A percentile compares a stretch with the other conserved stretches of the same genome.
Evolutionary conservation across 2,888 invertebrate genomes (phyloP).

Genomic region (Mamestra brassicae): DNA sequence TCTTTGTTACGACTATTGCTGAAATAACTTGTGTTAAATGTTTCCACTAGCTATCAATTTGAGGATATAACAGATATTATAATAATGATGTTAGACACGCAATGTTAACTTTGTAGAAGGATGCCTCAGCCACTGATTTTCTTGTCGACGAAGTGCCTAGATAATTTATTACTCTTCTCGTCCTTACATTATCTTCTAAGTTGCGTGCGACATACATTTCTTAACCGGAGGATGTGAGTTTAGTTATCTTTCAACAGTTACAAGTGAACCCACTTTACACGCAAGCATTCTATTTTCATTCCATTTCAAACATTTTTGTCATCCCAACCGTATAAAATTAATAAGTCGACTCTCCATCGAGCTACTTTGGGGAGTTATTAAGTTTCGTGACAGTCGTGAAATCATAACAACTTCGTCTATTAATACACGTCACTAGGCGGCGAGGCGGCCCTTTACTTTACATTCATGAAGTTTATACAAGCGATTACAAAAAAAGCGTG

Average conservation of each 20-base stretch:
- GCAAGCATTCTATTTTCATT: constrained; percentile 9
- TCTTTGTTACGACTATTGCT: constrained; percentile 2
- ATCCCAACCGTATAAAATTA: constrained; percentile 2
- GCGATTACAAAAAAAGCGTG: constrained; percentile 13
- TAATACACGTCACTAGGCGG: constrained; percentile 1
- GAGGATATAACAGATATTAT: neutral
- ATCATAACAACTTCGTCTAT: constrained; percentile 9
- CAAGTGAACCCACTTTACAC: neutral
- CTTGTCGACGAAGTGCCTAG: no score
- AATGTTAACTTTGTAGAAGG: neutral
- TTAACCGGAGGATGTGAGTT: no score
- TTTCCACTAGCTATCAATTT: neutral
- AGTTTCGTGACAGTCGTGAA: constrained; percentile 1
- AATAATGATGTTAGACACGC: constrained; percentile 14
- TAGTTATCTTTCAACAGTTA: neutral
- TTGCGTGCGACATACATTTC: no score
- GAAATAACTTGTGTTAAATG: constrained; percentile 12
- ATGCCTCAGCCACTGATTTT: no score
- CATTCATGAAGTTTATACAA: constrained; percentile 13
- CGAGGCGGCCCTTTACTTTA: neutral
- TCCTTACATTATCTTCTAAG: no score
- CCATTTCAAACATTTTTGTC: neutral
- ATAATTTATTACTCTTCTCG: no score
- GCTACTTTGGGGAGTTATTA: neutral
- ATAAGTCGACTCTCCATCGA: constrained; percentile 8